These are phyloP conservation scores for Tubulanus polymorphus DNA, from an alignment of 2,888 invertebrate species.

Conservation along the genomic window DNA sequence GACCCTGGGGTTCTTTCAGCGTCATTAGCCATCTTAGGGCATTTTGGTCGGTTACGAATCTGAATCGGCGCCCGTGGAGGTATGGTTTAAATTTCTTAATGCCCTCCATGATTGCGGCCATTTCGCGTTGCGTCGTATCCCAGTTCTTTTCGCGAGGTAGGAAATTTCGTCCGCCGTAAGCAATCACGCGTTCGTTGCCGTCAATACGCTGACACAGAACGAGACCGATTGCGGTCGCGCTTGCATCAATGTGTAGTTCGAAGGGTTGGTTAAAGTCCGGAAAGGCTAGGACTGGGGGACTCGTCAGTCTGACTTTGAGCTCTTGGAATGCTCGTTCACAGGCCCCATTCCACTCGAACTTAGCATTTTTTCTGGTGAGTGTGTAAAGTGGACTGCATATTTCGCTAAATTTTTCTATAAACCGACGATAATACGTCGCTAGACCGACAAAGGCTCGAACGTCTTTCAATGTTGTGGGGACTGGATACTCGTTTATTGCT, in stretches of 20 bases:
- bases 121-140: neutral
- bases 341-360: neutral
- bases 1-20: neutral
- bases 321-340: neutral
- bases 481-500: neutral
- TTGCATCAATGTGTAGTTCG: neutral
- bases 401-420: constrained; percentile 6
- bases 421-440: constrained; percentile 10
- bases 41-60: neutral
- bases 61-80: neutral
- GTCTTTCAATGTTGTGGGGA: neutral
- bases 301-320: neutral
- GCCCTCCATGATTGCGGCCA: neutral
- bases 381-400: constrained; percentile 2
- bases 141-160: neutral
- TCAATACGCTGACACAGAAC: neutral
- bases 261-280: neutral
- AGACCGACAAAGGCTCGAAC: constrained; percentile 7
- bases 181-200: neutral
- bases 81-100: neutral
- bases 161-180: neutral
- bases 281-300: neutral
- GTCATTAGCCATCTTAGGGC: neutral
- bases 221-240: neutral
- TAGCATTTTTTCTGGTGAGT: neutral